Percentiles rank a stretch among this genome's conserved stretches.
Evolutionary conservation across 2,888 invertebrate species (phyloP).

Genomic region (Hirtodrosophila trivittata): DNA sequence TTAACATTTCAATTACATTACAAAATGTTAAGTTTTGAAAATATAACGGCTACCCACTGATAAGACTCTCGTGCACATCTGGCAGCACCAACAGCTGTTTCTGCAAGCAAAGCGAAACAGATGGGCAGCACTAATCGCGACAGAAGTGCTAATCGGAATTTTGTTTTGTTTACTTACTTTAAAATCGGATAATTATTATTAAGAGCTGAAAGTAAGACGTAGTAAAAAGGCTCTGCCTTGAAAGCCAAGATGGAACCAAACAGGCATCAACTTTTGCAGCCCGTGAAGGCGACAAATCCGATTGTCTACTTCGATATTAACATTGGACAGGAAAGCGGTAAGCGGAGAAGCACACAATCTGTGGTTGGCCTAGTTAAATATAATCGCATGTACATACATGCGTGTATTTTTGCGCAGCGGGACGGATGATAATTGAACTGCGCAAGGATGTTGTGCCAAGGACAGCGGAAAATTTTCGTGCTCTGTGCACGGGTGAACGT

Average conservation of each 20-base stretch:
- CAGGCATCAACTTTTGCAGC: constrained; percentile 49
- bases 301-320: constrained; percentile 89
- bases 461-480: constrained; percentile 95
- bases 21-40: constrained; percentile 5
- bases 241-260: constrained; percentile 52
- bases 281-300: constrained; percentile 84
- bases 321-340: constrained; percentile 89
- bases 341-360: constrained; percentile 30
- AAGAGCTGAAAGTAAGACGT: background rate
- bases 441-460: constrained; percentile 92
- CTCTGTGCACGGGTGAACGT: constrained; percentile 95
- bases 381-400: constrained; percentile 14
- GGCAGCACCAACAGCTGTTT: constrained; percentile 53
- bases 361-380: constrained; percentile 44
- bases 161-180: constrained; percentile 52
- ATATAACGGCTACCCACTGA: background rate
- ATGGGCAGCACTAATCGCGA: constrained; percentile 29
- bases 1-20: background rate
- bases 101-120: constrained; percentile 2
- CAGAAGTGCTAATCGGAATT: constrained; percentile 28
- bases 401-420: constrained; percentile 85
- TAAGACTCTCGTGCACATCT: constrained; percentile 11
- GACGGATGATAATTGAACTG: constrained; percentile 93
- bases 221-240: constrained; percentile 19
- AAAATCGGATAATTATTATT: constrained; percentile 6